These are phyloP conservation scores for Muscicapa striata DNA, from an alignment of 2,797 vertebrate species.

Conservation along the genomic window DNA sequence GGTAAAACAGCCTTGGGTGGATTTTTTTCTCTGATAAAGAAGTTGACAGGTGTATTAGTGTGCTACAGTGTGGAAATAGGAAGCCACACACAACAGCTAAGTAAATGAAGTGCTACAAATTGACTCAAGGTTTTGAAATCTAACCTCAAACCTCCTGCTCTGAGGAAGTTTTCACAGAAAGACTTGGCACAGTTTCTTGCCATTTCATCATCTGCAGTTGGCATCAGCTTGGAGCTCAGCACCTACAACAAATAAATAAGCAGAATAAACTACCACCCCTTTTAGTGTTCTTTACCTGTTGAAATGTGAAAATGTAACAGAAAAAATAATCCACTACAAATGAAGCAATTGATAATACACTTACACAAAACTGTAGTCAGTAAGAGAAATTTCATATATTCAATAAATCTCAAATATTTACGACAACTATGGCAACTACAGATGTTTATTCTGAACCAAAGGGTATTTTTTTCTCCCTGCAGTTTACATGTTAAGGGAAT, in stretches of 20 bases:
- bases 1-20: background rate
- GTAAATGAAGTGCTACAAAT: background rate
- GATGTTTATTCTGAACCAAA: background rate
- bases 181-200: slow-evolving; percentile 98
- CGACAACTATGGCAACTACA: background rate
- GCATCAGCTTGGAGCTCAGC: slow-evolving; percentile 98
- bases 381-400: background rate
- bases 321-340: background rate
- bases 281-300: background rate
- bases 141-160: slow-evolving; percentile 96
- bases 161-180: slow-evolving; percentile 99
- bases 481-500: background rate
- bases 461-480: background rate
- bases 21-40: background rate
- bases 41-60: background rate
- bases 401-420: background rate
- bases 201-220: slow-evolving; percentile 98
- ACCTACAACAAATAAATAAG: slow-evolving; percentile 79
- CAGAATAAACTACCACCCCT: background rate
- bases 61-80: background rate
- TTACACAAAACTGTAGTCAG: background rate
- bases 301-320: background rate
- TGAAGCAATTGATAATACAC: background rate
- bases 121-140: slow-evolving; percentile 36
- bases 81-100: background rate